phyloP scores from a whole-genome alignment of 2,113 vertebrate species.

The Pseudopodoces humilis region DNA sequence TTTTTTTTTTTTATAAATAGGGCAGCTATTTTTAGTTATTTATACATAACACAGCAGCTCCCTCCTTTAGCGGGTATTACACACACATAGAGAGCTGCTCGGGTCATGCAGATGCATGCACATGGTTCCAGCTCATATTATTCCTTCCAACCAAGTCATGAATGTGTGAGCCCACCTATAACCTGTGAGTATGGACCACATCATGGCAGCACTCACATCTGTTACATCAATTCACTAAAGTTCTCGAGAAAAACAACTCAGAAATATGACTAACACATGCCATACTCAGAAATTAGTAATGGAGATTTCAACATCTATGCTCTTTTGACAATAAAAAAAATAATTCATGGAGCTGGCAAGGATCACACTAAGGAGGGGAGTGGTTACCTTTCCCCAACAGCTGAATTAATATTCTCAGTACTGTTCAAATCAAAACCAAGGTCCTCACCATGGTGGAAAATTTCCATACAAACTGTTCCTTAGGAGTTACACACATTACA shows the following conservation, averaged over 20 bases:
- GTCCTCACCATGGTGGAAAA: neutral
- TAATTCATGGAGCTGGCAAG: neutral
- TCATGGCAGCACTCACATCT: neutral
- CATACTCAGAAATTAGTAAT: neutral
- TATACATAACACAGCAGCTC: neutral
- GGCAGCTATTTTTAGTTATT: neutral
- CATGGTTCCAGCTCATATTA: neutral
- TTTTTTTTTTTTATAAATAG: neutral
- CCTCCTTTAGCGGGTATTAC: neutral
- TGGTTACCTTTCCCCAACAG: neutral
- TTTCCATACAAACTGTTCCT: neutral
- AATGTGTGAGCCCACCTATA: neutral
- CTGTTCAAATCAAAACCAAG: neutral
- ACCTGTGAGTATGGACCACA: neutral
- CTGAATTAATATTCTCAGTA: neutral
- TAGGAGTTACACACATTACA: too few relatives aligned
- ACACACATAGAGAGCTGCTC: fast-evolving
- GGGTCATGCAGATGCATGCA: neutral
- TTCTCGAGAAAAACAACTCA: neutral
- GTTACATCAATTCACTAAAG: neutral
- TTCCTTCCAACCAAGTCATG: neutral
- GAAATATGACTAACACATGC: neutral
- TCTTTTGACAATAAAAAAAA: neutral
- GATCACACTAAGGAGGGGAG: neutral
- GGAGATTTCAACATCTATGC: neutral